A percentile compares a stretch with the other conserved stretches of the same genome.
Conservation (phyloP, 2,888 invertebrate genomes). For the Drosophila emarginata region DNA sequence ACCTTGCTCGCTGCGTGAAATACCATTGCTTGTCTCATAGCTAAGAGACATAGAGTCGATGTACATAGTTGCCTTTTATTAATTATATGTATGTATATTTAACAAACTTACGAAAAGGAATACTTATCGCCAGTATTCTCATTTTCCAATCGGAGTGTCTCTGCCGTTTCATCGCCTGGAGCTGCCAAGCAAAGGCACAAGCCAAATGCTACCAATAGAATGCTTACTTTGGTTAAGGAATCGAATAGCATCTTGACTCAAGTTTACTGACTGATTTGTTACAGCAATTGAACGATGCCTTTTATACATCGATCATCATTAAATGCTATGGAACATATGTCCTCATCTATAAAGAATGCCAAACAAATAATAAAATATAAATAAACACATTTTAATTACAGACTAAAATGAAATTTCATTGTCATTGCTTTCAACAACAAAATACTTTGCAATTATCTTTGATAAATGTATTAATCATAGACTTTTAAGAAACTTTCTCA, state of each 20-base stretch:
- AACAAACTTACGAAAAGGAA: conserved; percentile 84
- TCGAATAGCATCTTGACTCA: background rate
- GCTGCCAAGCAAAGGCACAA: conserved; percentile 40
- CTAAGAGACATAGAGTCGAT: conserved; percentile 52
- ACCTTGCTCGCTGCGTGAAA: conserved; percentile 81
- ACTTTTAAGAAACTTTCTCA: conserved; percentile 11
- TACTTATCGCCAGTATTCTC: conserved; percentile 86
- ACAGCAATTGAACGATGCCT: background rate
- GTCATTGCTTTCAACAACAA: conserved; percentile 28
- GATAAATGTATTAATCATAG: conserved; percentile 26
- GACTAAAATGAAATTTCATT: conserved; percentile 45
- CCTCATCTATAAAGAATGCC: conserved; percentile 18
- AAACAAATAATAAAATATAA: conserved; percentile 44
- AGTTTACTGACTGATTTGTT: background rate
- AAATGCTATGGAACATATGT: background rate
- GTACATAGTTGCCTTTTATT: background rate
- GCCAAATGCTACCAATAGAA: conserved; percentile 36
- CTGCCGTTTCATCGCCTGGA: conserved; percentile 64
- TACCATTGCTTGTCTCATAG: conserved; percentile 83
- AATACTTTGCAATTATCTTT: conserved; percentile 30
- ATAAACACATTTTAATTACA: conserved; percentile 55
- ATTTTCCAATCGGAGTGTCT: conserved; percentile 73
- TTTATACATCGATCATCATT: background rate
- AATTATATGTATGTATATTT: too few species aligned
- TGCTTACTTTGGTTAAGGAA: background rate